These are phyloP conservation scores for Harpalus rufipes DNA, from an alignment of 2,888 invertebrate species.

Conservation along the genomic window DNA sequence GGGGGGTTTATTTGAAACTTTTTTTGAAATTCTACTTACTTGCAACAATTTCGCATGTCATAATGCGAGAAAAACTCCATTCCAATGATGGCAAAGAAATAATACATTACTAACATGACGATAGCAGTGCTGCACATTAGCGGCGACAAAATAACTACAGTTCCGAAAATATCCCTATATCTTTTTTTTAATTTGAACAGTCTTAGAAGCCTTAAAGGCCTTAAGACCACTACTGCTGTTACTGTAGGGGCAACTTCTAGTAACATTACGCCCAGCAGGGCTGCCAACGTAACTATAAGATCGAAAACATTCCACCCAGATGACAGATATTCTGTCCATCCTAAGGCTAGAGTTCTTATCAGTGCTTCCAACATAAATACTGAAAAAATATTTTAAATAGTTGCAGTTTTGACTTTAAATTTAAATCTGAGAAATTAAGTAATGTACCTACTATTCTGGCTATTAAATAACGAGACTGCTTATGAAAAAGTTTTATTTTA, in stretches of 20 bases:
- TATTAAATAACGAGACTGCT: no score
- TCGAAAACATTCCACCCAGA: constrained; percentile 94
- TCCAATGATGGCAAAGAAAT: constrained; percentile 93
- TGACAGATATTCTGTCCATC: constrained; percentile 85
- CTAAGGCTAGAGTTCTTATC: constrained; percentile 86
- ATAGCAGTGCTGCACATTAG: constrained; percentile 90
- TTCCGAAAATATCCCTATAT: constrained; percentile 90
- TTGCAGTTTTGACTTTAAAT: no score
- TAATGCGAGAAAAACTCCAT: constrained; percentile 91
- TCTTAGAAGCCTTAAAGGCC: constrained; percentile 84
- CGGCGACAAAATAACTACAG: constrained; percentile 88
- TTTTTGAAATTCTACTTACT: constrained; percentile 79
- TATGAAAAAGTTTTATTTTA: no score
- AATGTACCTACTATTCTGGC: no score
- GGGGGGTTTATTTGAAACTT: constrained; percentile 17
- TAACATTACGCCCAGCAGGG: constrained; percentile 83
- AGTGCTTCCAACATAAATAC: constrained; percentile 88
- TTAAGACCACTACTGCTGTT: constrained; percentile 85
- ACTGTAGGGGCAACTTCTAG: constrained; percentile 84
- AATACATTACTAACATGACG: constrained; percentile 91
- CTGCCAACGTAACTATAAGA: constrained; percentile 83
- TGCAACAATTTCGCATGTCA: constrained; percentile 89
- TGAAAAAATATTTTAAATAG: no score
- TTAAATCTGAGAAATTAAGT: no score
- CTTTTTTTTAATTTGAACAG: constrained; percentile 89